Conservation (phyloP, 2,113 vertebrate genomes). For the Hippocampus comes region DNA sequence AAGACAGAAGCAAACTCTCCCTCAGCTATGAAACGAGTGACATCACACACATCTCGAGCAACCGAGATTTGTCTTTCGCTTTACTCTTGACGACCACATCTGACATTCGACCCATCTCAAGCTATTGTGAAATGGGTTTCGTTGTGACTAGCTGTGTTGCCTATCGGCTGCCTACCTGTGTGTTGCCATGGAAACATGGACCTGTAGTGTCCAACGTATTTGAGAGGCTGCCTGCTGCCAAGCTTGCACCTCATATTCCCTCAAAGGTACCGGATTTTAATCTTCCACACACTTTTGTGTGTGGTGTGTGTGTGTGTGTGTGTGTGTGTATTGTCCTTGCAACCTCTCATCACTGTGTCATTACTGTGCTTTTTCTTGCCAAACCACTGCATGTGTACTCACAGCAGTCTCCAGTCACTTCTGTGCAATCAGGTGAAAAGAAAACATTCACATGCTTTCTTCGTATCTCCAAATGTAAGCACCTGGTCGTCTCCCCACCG, state of each 20-base stretch:
- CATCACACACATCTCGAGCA: conserved; percentile 1
- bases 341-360: conserved; percentile 11
- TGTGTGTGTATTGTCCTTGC: conserved; percentile 28
- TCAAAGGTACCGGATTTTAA: conserved; percentile 55
- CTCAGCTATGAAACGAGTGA: conserved; percentile 8
- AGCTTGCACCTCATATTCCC: conserved; percentile 31
- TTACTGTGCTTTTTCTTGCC: conserved; percentile 16
- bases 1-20: conserved; percentile 7
- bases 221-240: conserved; percentile 46
- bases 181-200: conserved; percentile 18
- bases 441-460: conserved; percentile 24
- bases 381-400: conserved; percentile 42
- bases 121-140: conserved; percentile 40
- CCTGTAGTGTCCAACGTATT: conserved; percentile 31
- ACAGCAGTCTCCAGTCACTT: conserved; percentile 14
- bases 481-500: conserved; percentile 35
- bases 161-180: conserved; percentile 24
- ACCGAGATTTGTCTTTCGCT: conserved; percentile 15
- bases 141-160: conserved; percentile 44
- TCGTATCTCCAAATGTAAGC: conserved; percentile 38
- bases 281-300: conserved; percentile 17
- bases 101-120: conserved; percentile 37
- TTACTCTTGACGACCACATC: conserved; percentile 18
- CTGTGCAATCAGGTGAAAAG: conserved; percentile 1
- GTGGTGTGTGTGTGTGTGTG: background rate